Evolutionary conservation across 92 coral and sea anemone species (phyloP), one percentile per base, ranked within the genome.

Genomic region (Heliopora coerulea): DNA sequence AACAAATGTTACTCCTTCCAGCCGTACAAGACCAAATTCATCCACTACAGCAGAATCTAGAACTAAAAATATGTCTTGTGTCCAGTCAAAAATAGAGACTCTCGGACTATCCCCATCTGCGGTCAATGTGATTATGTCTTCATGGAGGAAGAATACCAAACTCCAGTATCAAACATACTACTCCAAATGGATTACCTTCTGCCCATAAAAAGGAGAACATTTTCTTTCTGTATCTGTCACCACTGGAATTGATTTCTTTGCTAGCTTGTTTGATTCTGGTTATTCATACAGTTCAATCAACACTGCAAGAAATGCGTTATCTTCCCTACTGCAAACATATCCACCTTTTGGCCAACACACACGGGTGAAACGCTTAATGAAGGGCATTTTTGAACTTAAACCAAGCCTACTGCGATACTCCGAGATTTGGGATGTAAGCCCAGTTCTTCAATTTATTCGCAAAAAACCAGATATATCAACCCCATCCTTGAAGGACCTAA

Each of bases 321-420:
- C 82, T 17, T 56, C 75, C 0, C 29, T 84, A 10, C 41, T 54
- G 23, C 88, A 73, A 44, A 66, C 25, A 6, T 13, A 48, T 1
- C 28, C 19, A 1, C 77, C 88, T 5, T 84, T 79, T 80, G 88
- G 88, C 15, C 81, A 84, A 37, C 76, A 72, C 21, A 77, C 81
- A 15, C 49, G 58, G 37, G 82, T 85, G n/a, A 56, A 39, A 44
- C 73, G 83, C 6, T 75, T 80, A 50, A 75, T 85, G 83, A 80
- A 80, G 67, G 83, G 88, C 7, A 29, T 84, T 8, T 74, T 84
- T 20, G 74, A 79, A 33, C 68, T 62, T 7, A 44, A 77, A 28
- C 78, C 84, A 8, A 72, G 72, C 1, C 32, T 79, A 1, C 88
- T 81, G 10, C 62, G 78, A 48, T 56, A 79, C 42, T 49, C 48